phyloP scores from a whole-genome alignment of 2,797 vertebrate species.

The Scolopax rusticola region DNA sequence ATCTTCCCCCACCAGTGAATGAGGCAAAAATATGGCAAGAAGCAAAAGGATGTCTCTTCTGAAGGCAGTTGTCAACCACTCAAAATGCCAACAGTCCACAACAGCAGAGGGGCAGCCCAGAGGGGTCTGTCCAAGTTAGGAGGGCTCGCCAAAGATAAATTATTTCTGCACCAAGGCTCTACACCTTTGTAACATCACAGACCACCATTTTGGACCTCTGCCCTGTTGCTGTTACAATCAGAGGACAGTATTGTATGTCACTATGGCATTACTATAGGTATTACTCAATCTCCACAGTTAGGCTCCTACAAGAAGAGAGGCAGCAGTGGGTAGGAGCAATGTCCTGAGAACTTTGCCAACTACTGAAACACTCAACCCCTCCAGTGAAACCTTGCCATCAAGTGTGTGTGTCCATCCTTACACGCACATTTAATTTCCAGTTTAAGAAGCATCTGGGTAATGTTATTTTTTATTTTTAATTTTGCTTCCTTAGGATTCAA shows the following conservation, averaged over 20 bases:
- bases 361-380: fast-evolving
- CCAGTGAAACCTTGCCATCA: neutral
- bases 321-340: fast-evolving
- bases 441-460: neutral
- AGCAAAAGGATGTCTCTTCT: neutral
- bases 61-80: fast-evolving
- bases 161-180: neutral
- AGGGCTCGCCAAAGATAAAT: neutral
- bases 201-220: neutral
- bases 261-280: neutral
- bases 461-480: neutral
- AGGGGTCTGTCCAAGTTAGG: neutral
- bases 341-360: fast-evolving
- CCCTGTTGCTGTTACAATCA: neutral
- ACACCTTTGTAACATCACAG: neutral
- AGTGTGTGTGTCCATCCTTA: fast-evolving
- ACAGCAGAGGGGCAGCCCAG: neutral
- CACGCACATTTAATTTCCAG: neutral
- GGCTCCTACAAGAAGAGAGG: neutral
- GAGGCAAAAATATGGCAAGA: neutral
- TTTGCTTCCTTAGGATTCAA: neutral
- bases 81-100: fast-evolving
- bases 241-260: too few species aligned
- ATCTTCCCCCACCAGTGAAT: neutral
- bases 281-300: too few species aligned